Evolutionary conservation across 2,888 invertebrate species (phyloP), one percentile per base, ranked within the genome.

Genomic region (Yponomeuta sedellus): DNA sequence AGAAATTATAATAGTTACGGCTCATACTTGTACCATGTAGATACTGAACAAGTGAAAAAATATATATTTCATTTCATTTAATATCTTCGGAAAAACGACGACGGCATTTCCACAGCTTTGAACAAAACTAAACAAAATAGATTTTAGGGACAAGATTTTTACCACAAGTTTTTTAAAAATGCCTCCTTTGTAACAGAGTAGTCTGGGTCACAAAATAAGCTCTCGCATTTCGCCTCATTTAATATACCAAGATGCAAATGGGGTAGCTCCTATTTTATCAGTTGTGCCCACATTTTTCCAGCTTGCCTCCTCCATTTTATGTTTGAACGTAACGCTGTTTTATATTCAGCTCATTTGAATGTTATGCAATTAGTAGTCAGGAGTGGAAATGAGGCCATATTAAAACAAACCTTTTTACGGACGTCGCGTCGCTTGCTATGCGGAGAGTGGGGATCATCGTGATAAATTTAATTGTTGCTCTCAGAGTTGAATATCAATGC

Each of bases 381-480:
- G 44, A 61, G 34, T 44, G n/a, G 59, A 16, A 40, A 44, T 65
- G 59, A 65, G 59, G 58, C 59, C 61, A 44, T 57, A 34, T 40
- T 65, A 59, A 59, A 65, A 28, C 20, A 61, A 71, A 66, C 67
- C 70, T 70, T 74, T 78, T 78, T 70, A 77, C 72, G 73, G 72
- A 71, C 71, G 67, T 74, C 71, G 69, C 77, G 67, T 74, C 71
- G 69, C 77, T 80, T 78, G 75, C 80, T 77, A 82, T 80, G 77
- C 76, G 71, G 70, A 73, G 73, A 75, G 74, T 80, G 61, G 78
- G 81, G 78, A 76, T 76, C 77, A 79, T 80, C 77, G 78, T 79
- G 79, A 75, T 72, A 71, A 75, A 77, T 82, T 81, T 83, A 83
- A 85, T 82, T 79, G 82, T 72, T 76, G 76, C 77, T 77, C 77